Conservation (phyloP, 2,113 vertebrate species). For the Meleagris gallopavo region DNA sequence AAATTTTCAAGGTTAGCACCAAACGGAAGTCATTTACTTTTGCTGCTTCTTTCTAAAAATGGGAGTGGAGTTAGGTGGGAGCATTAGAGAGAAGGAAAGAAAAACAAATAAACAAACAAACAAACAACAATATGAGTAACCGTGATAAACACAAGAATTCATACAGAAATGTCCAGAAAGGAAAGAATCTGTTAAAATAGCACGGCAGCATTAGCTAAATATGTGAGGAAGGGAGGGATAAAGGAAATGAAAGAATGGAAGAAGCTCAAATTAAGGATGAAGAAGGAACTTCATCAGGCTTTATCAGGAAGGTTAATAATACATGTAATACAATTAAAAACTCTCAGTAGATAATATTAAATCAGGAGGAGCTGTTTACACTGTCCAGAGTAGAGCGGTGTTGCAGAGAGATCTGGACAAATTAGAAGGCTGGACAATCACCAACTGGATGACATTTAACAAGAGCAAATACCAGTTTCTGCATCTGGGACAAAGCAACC, state of each 20-base stretch:
- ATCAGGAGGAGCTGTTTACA: no score
- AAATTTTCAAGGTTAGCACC: not conserved
- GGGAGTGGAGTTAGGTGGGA: not conserved
- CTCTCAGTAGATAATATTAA: not conserved
- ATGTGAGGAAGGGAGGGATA: not conserved
- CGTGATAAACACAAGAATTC: not conserved
- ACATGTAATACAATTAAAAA: not conserved
- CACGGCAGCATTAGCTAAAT: not conserved
- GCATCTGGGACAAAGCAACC: no score
- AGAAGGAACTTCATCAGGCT: not conserved
- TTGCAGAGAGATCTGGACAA: no score
- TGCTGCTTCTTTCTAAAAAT: not conserved
- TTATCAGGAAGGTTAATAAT: not conserved
- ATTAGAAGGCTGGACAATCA: no score
- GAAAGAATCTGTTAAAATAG: not conserved
- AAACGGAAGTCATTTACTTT: not conserved
- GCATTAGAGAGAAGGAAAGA: not conserved
- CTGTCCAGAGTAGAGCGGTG: no score
- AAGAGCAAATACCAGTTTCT: no score
- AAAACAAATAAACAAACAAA: not conserved
- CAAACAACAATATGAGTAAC: not conserved
- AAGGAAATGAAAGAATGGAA: not conserved
- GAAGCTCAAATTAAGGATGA: not conserved
- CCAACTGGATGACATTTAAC: no score
- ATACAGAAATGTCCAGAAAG: not conserved